Evolutionary conservation across 2,113 vertebrate species (phyloP).

Genomic region (Pedetes capensis): DNA sequence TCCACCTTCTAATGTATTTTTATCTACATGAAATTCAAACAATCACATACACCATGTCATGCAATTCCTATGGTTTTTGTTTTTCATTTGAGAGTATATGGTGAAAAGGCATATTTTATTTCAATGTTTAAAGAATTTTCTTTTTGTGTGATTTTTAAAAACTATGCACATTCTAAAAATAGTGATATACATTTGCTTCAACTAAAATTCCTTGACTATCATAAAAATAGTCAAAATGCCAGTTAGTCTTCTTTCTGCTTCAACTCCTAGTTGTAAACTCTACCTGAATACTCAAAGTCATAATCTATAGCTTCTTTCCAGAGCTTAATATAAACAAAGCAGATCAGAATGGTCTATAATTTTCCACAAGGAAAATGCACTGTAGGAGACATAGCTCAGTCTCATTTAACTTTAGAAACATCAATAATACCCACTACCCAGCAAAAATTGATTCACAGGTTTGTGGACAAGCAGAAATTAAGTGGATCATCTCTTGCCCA

Average conservation of each 20-base stretch:
- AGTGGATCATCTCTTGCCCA: background rate
- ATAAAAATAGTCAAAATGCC: background rate
- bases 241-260: conserved; percentile 27
- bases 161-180: background rate
- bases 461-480: conserved; percentile 19
- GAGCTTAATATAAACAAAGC: conserved; percentile 47
- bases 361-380: conserved; percentile 52
- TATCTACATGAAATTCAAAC: background rate
- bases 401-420: conserved; percentile 50
- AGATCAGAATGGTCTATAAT: conserved; percentile 43
- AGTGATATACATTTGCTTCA: background rate
- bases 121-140: background rate
- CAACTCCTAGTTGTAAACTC: conserved; percentile 47
- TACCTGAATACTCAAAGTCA: conserved; percentile 38
- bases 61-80: background rate
- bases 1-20: background rate
- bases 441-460: conserved; percentile 57
- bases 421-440: background rate
- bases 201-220: background rate
- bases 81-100: background rate
- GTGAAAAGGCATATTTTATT: background rate
- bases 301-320: conserved; percentile 63
- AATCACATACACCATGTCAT: background rate
- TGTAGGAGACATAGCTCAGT: background rate
- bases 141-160: background rate